Evolutionary conservation across 2,113 vertebrate species (phyloP).

Genomic region (Gadus macrocephalus): DNA sequence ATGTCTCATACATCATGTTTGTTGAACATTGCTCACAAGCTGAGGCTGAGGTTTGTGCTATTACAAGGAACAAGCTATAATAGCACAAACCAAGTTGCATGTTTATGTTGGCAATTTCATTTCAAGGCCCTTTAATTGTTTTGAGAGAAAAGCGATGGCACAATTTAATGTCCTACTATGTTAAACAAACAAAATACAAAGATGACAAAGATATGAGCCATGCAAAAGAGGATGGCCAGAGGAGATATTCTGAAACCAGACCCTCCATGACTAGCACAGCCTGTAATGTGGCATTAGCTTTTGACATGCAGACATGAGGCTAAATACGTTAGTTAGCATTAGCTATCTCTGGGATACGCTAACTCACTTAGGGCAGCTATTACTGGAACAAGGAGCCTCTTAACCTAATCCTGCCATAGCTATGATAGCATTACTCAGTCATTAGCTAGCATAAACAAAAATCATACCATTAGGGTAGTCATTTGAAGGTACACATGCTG

Average conservation of each 20-base stretch:
- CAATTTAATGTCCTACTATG: no score
- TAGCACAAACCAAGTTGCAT: no score
- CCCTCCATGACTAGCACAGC: conserved; percentile 21
- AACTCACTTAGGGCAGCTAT: conserved; percentile 65
- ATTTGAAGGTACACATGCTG: conserved; percentile 35
- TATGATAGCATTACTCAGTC: conserved; percentile 65
- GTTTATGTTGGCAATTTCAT: no score
- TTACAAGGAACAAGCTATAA: no score
- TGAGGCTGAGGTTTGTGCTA: no score
- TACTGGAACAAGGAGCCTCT: conserved; percentile 65
- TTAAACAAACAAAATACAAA: no score
- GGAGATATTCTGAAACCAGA: conserved; percentile 17
- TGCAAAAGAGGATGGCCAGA: no score
- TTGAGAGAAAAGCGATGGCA: no score
- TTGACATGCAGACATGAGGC: conserved; percentile 49
- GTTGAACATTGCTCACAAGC: no score
- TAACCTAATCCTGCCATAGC: conserved; percentile 64
- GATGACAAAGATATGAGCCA: no score
- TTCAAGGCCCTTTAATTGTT: no score
- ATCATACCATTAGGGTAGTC: conserved; percentile 62
- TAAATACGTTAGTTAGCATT: conserved; percentile 66
- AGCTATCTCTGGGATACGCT: conserved; percentile 58
- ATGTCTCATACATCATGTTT: no score
- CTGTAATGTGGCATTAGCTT: conserved; percentile 53
- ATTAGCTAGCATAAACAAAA: conserved; percentile 58